Evolutionary conservation across 2,888 invertebrate species (phyloP), one percentile per base, ranked within the genome.

Genomic region (Orthosia cruda): DNA sequence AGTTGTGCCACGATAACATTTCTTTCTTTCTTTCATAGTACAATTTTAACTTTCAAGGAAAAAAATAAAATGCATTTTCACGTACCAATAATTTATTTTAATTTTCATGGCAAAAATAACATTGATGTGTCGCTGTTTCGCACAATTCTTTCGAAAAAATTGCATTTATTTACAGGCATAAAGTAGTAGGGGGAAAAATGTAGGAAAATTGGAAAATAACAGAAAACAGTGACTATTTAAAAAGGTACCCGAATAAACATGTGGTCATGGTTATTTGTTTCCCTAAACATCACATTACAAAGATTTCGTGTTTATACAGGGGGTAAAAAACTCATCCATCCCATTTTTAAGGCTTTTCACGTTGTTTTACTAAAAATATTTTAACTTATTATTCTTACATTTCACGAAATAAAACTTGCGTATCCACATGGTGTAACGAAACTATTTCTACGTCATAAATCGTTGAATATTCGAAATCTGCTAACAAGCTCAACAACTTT

Each of bases 101-200:
- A 91, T 92, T 91, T 90, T 91, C 91, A 94, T 95, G 94, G 94
- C 95, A 95, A 94, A 87, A 76, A 90, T 93, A 92, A 92, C 91
- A 92, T 87, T 84, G 86, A 91, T 84, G 72, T 82, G 79, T 81
- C 83, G 86, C 86, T 78, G 85, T 90, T 90, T 88, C 90, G 89
- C 76, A 88, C 89, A 92, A 92, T 45, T 40, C n/a, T 13, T 59
- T 40, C 12, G 2, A 58, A 40, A n/a, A 12, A 59, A 59, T 54
- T 71, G 16, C 13, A 49, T 65, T 13, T 71, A 62, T 64, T 63
- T 74, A 78, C 74, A 71, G 40, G 45, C 23, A 47, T 11, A 18
- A 52, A 26, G 0, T 11, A 59, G 23, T n/a, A 69, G 7, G 11
- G 32, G 11, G 13, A 32, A 26, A 1, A 18, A 45, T 16, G 0